phyloP scores from a whole-genome alignment of 1,140 invertebrate genomes.

The Monochamus saltuarius region DNA sequence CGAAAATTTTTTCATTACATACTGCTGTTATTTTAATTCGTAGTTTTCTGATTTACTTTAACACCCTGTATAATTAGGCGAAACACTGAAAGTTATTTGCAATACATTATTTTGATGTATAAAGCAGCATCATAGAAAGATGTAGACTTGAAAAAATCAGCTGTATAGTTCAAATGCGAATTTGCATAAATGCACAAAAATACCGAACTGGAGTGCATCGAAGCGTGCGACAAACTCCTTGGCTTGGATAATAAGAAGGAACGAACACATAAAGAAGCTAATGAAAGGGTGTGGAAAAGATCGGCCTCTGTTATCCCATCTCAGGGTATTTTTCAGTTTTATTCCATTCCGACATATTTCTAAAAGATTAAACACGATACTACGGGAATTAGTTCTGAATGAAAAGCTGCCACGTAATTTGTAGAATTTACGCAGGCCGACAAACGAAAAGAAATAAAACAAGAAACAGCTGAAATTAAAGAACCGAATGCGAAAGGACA shows the following conservation, averaged over 20 bases:
- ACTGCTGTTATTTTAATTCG: too few relatives aligned
- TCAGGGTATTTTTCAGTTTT: not conserved
- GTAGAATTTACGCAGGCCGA: not conserved
- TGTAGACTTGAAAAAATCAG: too few relatives aligned
- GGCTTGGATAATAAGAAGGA: constrained; percentile 2
- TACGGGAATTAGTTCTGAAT: constrained; percentile 8
- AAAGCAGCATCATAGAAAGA: too few relatives aligned
- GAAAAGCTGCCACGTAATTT: constrained; percentile 6
- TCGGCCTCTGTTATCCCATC: not conserved
- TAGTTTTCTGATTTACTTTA: too few relatives aligned
- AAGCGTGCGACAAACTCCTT: constrained; percentile 2
- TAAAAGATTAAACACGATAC: constrained; percentile 2
- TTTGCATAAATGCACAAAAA: too few relatives aligned
- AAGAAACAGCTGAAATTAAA: constrained; percentile 1
- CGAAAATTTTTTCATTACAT: too few relatives aligned
- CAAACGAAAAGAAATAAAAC: constrained; percentile 4
- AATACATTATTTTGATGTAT: too few relatives aligned
- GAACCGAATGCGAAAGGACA: not conserved
- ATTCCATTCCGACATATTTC: constrained; percentile 6
- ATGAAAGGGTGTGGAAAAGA: not conserved
- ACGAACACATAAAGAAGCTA: not conserved
- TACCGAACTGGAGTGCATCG: not conserved
- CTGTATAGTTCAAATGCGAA: too few relatives aligned
- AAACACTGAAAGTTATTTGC: too few relatives aligned
- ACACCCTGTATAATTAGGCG: too few relatives aligned